These are phyloP conservation scores for Penaeus chinensis DNA, from an alignment of 1,140 invertebrate species.

Conservation along the genomic window DNA sequence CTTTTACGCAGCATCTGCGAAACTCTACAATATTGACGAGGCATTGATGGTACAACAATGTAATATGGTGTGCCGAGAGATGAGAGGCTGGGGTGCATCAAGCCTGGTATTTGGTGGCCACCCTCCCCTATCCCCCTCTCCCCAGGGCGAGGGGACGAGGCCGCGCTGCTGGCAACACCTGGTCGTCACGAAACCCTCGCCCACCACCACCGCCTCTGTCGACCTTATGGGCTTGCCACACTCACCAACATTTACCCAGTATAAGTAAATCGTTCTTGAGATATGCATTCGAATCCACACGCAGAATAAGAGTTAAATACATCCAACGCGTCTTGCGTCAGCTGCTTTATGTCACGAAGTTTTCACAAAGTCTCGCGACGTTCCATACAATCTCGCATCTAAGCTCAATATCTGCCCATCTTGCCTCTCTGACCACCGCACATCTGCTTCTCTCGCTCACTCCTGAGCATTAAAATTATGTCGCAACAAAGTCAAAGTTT, in stretches of 20 bases:
- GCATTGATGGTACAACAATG: constrained; percentile 44
- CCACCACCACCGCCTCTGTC: constrained; percentile 36
- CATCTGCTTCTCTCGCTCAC: constrained; percentile 17
- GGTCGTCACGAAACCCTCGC: constrained; percentile 34
- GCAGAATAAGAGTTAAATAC: too few species aligned
- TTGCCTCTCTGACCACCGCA: constrained; percentile 3
- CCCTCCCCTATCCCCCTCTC: constrained; percentile 23
- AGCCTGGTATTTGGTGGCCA: constrained; percentile 57
- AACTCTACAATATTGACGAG: constrained; percentile 23
- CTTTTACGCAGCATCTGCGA: constrained; percentile 3
- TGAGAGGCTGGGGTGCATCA: constrained; percentile 56
- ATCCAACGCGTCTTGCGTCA: too few species aligned
- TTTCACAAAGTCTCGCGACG: constrained; percentile 28
- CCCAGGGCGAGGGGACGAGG: constrained; percentile 27
- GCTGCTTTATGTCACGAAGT: too few species aligned
- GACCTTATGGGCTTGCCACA: background rate
- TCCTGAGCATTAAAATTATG: constrained; percentile 7
- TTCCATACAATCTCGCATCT: constrained; percentile 32
- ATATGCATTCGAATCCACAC: too few species aligned
- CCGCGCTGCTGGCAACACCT: constrained; percentile 50
- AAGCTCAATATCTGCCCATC: constrained; percentile 31
- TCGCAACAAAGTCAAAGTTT: background rate
- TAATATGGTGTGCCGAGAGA: constrained; percentile 51
- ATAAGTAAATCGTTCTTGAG: too few species aligned
- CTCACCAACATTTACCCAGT: background rate